Evolutionary conservation across 2,797 vertebrate genomes (phyloP).

Genomic region (Smutsia temminckii): DNA sequence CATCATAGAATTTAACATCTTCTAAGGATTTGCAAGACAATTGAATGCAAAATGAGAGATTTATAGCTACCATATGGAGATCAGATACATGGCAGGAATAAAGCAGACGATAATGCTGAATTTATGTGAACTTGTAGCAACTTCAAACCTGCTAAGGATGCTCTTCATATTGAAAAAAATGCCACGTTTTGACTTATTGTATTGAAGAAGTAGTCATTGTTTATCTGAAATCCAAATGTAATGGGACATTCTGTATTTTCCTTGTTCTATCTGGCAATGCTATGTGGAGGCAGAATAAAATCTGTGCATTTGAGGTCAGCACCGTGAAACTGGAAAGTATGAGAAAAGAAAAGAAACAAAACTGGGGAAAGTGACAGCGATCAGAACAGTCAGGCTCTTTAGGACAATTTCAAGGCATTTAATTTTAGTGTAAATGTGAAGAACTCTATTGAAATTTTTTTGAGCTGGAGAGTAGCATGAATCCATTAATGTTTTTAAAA

Average conservation of each 20-base stretch:
- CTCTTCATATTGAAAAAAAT: not conserved
- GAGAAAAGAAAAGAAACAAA: not conserved
- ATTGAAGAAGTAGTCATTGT: not conserved
- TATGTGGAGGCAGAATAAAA: not conserved
- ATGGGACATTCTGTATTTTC: not conserved
- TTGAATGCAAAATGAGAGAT: not conserved
- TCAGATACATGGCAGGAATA: not conserved
- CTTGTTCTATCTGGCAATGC: not conserved
- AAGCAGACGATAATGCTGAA: not conserved
- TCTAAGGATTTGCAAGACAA: not conserved
- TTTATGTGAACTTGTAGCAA: not conserved
- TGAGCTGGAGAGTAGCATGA: not conserved
- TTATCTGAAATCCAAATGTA: not conserved
- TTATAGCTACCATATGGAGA: not conserved
- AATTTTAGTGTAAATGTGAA: not conserved
- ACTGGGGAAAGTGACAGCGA: not conserved
- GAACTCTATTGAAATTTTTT: not conserved
- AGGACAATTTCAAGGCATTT: not conserved
- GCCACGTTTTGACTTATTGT: not conserved
- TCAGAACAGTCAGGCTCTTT: fast-evolving
- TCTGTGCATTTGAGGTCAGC: not conserved
- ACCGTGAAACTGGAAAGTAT: not conserved
- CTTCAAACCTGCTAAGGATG: not conserved
- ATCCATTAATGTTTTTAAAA: not conserved
- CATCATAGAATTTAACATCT: not conserved